phyloP scores from a whole-genome alignment of 37 sponge, comb jelly and placozoan species.

The Beroe ovata region DNA sequence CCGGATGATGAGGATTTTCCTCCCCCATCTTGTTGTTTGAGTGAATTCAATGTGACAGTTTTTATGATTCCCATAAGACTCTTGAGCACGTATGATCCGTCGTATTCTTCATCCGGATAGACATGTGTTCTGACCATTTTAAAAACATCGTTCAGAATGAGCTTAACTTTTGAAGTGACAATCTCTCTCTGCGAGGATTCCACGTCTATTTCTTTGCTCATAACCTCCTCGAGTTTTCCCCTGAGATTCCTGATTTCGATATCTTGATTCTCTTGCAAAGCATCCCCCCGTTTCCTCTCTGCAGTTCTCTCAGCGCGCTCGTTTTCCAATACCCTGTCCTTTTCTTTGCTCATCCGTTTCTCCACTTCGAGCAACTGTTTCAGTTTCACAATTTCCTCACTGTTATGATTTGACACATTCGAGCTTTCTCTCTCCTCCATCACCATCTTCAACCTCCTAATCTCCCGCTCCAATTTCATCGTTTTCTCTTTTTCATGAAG shows the following conservation, averaged over 20 bases:
- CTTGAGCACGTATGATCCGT: neutral
- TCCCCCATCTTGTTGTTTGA: neutral
- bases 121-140: neutral
- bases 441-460: neutral
- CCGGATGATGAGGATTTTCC: neutral
- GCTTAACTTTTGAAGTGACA: slow-evolving; percentile 5
- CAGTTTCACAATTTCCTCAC: neutral
- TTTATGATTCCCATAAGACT: neutral
- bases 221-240: neutral
- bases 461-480: neutral
- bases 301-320: neutral
- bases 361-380: neutral
- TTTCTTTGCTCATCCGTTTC: neutral
- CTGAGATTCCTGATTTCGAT: neutral
- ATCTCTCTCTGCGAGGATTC: neutral
- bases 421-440: neutral
- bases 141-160: slow-evolving; percentile 26
- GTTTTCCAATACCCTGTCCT: neutral
- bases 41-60: neutral
- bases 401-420: neutral
- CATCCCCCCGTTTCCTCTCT: neutral
- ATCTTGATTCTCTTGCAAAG: neutral
- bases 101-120: neutral
- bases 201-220: neutral
- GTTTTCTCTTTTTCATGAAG: neutral